Evolutionary conservation across 2,888 invertebrate species (phyloP).

Genomic region (Papilio demoleus): DNA sequence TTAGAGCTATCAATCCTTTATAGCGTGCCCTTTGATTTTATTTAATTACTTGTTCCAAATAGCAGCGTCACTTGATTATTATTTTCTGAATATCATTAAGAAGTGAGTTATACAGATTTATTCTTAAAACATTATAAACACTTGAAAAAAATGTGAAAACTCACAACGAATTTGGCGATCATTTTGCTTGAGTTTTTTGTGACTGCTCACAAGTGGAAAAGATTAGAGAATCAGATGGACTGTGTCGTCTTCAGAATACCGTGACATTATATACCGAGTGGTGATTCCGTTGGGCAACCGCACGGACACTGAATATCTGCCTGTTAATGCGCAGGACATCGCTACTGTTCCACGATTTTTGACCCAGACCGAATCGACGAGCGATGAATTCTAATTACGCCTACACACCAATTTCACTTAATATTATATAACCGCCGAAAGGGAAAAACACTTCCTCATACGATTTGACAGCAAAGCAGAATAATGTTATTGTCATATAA

Average conservation of each 20-base stretch:
- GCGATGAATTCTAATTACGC: conserved; percentile 76
- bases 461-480: neutral
- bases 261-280: conserved; percentile 73
- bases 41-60: neutral
- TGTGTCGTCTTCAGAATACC: conserved; percentile 71
- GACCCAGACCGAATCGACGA: conserved; percentile 73
- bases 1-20: neutral
- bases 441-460: conserved; percentile 50
- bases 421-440: conserved; percentile 69
- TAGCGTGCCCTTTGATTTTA: too few relatives aligned
- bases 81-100: neutral
- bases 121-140: neutral
- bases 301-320: conserved; percentile 53
- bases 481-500: neutral
- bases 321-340: conserved; percentile 73
- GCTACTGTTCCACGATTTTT: conserved; percentile 66
- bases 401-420: conserved; percentile 74
- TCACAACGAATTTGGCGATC: conserved; percentile 82
- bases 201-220: conserved; percentile 73
- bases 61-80: neutral
- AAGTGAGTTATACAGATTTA: neutral
- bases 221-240: conserved; percentile 65
- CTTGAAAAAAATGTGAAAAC: conserved; percentile 46
- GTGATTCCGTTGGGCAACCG: conserved; percentile 70
- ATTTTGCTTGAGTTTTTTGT: conserved; percentile 74